Percentiles rank a stretch among this genome's conserved stretches.
phyloP scores from a whole-genome alignment of 2,797 vertebrate species.

The Melanotaenia maccullochi region DNA sequence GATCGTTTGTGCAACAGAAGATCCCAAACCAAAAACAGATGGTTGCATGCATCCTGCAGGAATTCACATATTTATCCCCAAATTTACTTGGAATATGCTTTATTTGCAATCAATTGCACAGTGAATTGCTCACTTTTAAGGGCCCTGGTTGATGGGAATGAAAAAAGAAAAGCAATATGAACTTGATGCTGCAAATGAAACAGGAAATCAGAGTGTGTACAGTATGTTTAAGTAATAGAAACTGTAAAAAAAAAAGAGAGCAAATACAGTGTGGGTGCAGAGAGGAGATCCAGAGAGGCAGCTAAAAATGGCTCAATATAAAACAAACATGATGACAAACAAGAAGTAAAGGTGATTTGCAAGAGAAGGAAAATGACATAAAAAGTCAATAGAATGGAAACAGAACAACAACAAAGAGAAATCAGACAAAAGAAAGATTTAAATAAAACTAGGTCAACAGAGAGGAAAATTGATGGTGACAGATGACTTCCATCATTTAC shows the following conservation, averaged over 20 bases:
- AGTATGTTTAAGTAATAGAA: conserved; percentile 13
- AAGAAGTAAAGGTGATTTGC: background rate
- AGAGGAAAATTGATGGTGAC: background rate
- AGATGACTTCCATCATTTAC: conserved; percentile 5
- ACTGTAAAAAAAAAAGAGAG: conserved; percentile 3
- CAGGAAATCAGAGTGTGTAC: conserved; percentile 4
- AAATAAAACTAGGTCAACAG: conserved; percentile 1
- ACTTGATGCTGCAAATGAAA: background rate
- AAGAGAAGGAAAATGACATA: background rate
- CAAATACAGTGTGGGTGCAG: conserved; percentile 6
- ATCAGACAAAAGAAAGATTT: background rate
- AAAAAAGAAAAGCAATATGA: background rate
- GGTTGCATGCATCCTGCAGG: background rate
- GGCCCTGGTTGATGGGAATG: background rate
- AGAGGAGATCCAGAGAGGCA: conserved; percentile 11
- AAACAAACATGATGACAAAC: conserved; percentile 5
- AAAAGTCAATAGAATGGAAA: background rate
- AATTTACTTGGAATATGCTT: background rate
- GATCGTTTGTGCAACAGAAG: background rate
- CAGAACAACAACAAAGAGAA: background rate
- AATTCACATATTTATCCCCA: background rate
- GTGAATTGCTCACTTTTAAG: background rate
- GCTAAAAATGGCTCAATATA: background rate
- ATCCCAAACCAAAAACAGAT: background rate
- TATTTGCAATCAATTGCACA: background rate